Evolutionary conservation across 2,797 vertebrate species (phyloP).

Genomic region (Gambelia wislizenii): DNA sequence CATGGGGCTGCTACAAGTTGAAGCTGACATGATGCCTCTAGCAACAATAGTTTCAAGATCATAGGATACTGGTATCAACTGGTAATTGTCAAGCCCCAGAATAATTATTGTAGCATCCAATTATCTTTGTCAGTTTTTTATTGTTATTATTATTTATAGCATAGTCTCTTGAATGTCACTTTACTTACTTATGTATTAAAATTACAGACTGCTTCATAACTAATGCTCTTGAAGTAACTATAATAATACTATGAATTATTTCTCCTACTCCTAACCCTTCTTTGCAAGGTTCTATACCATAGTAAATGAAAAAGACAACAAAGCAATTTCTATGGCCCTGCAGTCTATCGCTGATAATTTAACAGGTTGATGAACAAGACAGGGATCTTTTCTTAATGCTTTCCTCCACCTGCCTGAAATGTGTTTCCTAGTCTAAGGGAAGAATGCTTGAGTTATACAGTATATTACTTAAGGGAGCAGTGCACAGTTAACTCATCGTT

Average conservation of each 20-base stretch:
- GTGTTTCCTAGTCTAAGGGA: too few species aligned
- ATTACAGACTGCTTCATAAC: background rate
- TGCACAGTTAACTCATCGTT: background rate
- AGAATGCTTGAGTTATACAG: too few species aligned
- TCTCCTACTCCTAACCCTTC: background rate
- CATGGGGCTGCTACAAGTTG: too few species aligned
- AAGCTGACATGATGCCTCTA: too few species aligned
- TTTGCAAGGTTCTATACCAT: background rate
- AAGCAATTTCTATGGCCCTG: background rate
- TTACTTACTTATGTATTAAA: background rate
- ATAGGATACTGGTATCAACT: background rate
- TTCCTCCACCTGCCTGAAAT: too few species aligned
- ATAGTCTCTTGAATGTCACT: background rate
- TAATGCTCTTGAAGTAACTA: background rate
- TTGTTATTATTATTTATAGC: background rate
- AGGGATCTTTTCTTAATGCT: background rate
- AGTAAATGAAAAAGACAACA: background rate
- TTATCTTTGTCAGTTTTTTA: background rate
- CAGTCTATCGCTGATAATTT: background rate
- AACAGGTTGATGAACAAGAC: background rate
- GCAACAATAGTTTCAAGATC: background rate
- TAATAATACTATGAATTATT: background rate
- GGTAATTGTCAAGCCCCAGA: background rate
- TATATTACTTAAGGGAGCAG: background rate
- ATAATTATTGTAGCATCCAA: background rate